A percentile compares a stretch with the other conserved stretches of the same genome.
Conservation (phyloP, 2,797 vertebrate genomes). For the Taenioides sp. region DNA sequence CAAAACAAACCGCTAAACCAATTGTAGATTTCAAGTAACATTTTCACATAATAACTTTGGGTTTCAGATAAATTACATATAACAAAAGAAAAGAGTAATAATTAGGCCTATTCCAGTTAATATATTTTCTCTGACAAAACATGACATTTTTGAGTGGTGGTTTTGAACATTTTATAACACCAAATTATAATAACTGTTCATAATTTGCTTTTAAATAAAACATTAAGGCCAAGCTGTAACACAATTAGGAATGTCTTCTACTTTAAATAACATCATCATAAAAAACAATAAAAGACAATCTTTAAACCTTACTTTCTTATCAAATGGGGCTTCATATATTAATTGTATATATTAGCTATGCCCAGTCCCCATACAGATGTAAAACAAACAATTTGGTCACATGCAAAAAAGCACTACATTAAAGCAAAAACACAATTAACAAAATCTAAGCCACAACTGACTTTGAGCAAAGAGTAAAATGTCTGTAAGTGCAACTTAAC, state of each 20-base stretch:
- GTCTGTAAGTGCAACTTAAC: constrained; percentile 53
- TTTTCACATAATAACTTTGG: constrained; percentile 20
- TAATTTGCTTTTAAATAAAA: constrained; percentile 19
- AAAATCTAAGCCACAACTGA: constrained; percentile 45
- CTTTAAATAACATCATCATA: constrained; percentile 30
- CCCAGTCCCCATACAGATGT: constrained; percentile 20
- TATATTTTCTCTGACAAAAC: background rate
- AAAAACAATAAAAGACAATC: constrained; percentile 15
- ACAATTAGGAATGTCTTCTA: constrained; percentile 72
- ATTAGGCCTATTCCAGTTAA: constrained; percentile 46
- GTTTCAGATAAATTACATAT: constrained; percentile 23
- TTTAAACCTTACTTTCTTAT: constrained; percentile 28
- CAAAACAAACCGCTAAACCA: constrained; percentile 41
- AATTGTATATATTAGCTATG: constrained; percentile 22
- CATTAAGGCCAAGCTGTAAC: constrained; percentile 30
- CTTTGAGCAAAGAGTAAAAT: constrained; percentile 21
- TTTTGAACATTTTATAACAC: background rate
- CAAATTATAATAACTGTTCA: constrained; percentile 18
- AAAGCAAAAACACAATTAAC: constrained; percentile 53
- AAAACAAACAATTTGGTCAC: constrained; percentile 56
- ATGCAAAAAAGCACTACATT: constrained; percentile 55
- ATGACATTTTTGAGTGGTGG: background rate
- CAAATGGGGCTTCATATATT: constrained; percentile 16
- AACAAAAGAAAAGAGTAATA: constrained; percentile 41
- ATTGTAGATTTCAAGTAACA: constrained; percentile 44